Conservation (phyloP, 2,797 vertebrate species). For the Lophius americanus region DNA sequence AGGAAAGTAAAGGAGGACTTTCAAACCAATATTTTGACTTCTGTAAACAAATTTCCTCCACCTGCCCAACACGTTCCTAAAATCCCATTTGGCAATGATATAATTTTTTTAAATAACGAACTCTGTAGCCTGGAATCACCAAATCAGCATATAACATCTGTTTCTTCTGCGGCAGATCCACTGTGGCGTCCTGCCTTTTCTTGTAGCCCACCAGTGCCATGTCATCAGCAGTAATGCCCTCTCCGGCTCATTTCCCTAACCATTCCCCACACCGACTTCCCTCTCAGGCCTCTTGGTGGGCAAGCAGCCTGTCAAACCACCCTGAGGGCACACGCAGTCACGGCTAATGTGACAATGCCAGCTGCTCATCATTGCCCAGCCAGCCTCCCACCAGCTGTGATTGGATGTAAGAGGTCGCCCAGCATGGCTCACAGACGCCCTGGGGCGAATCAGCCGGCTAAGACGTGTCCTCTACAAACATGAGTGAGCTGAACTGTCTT, state of each 20-base stretch:
- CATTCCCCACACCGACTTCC: conserved; percentile 10
- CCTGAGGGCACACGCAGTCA: conserved; percentile 59
- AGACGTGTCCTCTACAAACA: conserved; percentile 52
- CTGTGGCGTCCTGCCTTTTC: not conserved
- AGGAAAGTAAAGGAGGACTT: conserved; percentile 14
- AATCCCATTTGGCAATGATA: conserved; percentile 50
- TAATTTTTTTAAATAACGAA: conserved; percentile 41
- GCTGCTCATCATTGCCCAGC: conserved; percentile 60
- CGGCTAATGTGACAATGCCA: conserved; percentile 72
- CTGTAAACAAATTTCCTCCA: conserved; percentile 39
- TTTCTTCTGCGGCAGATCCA: conserved; percentile 13
- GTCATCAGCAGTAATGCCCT: conserved; percentile 17
- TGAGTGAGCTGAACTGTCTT: conserved; percentile 40
- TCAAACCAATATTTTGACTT: conserved; percentile 19
- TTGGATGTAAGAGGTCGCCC: conserved; percentile 65
- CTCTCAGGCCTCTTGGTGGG: conserved; percentile 28
- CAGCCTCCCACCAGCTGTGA: conserved; percentile 66
- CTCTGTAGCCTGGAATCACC: conserved; percentile 27
- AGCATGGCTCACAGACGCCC: conserved; percentile 27
- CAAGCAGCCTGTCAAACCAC: conserved; percentile 45
- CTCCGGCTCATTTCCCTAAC: conserved; percentile 53
- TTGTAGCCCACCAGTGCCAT: conserved; percentile 36
- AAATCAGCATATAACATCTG: conserved; percentile 67
- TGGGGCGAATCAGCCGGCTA: conserved; percentile 26
- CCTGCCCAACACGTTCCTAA: conserved; percentile 28